Percentiles rank a stretch among this genome's conserved stretches.
phyloP scores from a whole-genome alignment of 1,140 invertebrate species.

The Amphibalanus amphitrite region DNA sequence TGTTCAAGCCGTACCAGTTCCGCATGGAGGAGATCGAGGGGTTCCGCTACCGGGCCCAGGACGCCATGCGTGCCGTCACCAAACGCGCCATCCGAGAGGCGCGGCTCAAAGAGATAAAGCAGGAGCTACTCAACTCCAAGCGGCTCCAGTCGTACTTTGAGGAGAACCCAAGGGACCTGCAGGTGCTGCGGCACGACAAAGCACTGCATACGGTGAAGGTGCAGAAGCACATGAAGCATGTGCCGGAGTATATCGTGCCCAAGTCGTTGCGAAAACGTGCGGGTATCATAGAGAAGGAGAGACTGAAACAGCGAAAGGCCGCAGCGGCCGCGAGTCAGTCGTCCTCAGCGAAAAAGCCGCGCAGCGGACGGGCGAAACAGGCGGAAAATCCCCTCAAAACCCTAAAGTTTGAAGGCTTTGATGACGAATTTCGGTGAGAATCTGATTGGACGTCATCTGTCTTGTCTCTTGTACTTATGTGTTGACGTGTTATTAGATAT shows the following conservation, averaged over 20 bases:
- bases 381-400: not conserved
- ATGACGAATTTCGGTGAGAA: not conserved
- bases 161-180: constrained; percentile 78
- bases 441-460: not conserved
- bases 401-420: not conserved
- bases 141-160: constrained; percentile 85
- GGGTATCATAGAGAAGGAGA: not conserved
- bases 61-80: constrained; percentile 87
- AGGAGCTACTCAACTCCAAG: constrained; percentile 79
- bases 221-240: constrained; percentile 70
- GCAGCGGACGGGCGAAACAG: not conserved
- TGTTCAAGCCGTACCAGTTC: constrained; percentile 73
- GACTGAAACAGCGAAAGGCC: not conserved
- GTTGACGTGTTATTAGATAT: too few relatives aligned
- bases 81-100: constrained; percentile 80
- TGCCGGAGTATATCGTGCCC: constrained; percentile 87
- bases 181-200: constrained; percentile 79
- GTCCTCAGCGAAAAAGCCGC: not conserved
- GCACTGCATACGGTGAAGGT: constrained; percentile 66
- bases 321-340: not conserved
- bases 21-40: constrained; percentile 88
- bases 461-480: too few relatives aligned
- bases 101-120: constrained; percentile 85
- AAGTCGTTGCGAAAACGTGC: constrained; percentile 33
- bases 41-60: constrained; percentile 80